Base-by-base conservation (phyloP, 2,797 vertebrate genomes). In the Mus caroli region DNA sequence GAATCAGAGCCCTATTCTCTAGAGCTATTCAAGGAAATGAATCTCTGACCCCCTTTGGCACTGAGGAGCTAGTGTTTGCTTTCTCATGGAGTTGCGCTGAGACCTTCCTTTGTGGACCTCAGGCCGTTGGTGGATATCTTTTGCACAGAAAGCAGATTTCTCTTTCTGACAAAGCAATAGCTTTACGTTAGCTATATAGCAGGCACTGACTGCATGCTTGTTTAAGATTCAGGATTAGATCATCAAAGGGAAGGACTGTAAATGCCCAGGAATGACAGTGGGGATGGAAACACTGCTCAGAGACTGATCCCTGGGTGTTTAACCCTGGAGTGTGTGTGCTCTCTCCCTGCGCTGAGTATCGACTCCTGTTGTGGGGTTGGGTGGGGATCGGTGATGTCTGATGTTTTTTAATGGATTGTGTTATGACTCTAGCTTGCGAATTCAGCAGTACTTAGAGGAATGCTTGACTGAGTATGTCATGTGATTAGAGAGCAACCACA, bases 11-110 rank as follows among this genome's bases (percentile, higher is more conserved):
- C 60, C 15, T 92, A 1, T 92, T 95, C 96, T 93, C 96, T 73
- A 69, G 89, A 92, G 84, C 82, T 62, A 58, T 22, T n/a, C 73
- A 80, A 86, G 96, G 97, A 96, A 94, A 76, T 90, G 95, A 62
- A 24, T 60, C 87, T 91, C 79, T 94, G 91, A 96, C 96, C 89
- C 91, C 54, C 37, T 67, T 62, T 76, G 78, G 79, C 90, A 78
- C 92, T 13, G 1, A 43, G 77, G 91, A 46, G 56, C 67, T 71
- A n/a, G 4, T 43, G 43, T 88, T 94, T 91, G 54, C 34, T 92
- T 92, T 95, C 92, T 94, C 87, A 58, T 60, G n/a, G 52, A 34
- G 43, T 46, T 10, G 54, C 34, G 6, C 56, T 80, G 43, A 37
- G 60, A 54, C 69, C 19, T 77, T 69, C 46, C n/a, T 40, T 58